These are phyloP conservation scores for Eupithecia subumbrata DNA, from an alignment of 2,888 invertebrate species.

Conservation along the genomic window DNA sequence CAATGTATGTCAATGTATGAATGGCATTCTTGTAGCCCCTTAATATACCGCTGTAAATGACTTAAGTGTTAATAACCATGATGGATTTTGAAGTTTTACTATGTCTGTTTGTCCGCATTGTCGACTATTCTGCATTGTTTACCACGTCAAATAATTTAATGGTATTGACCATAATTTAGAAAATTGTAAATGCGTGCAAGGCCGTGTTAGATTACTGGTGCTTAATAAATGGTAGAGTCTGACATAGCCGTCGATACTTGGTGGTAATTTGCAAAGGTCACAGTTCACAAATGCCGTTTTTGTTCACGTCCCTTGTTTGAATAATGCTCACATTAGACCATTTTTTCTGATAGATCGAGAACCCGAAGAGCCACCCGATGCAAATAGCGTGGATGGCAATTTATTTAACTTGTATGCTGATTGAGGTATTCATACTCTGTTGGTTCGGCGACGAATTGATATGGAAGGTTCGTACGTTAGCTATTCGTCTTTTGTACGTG, in stretches of 20 bases:
- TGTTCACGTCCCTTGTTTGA: conserved; percentile 40
- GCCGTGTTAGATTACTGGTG: too few species aligned
- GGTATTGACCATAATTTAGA: not conserved
- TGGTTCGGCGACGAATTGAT: conserved; percentile 81
- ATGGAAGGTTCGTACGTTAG: conserved; percentile 66
- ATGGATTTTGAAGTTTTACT: too few species aligned
- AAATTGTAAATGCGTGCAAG: too few species aligned
- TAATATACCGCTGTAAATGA: too few species aligned
- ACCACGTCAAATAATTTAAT: not conserved
- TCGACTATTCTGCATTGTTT: not conserved
- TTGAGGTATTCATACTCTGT: conserved; percentile 80
- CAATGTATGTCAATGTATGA: too few species aligned
- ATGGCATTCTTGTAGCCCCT: too few species aligned
- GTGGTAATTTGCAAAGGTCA: conserved; percentile 42
- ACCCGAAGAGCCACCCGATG: conserved; percentile 75
- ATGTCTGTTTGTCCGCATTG: not conserved
- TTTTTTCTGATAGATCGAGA: conserved; percentile 69
- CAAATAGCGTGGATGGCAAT: conserved; percentile 81
- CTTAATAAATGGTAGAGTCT: conserved; percentile 10
- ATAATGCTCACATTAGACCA: conserved; percentile 45
- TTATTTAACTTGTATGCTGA: conserved; percentile 79
- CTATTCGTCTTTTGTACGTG: conserved; percentile 32
- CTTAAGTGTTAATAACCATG: too few species aligned
- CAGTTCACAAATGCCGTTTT: conserved; percentile 43
- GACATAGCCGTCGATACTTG: conserved; percentile 34